Conservation (phyloP, 2,888 invertebrate genomes). For the Caenorhabditis virilis region DNA sequence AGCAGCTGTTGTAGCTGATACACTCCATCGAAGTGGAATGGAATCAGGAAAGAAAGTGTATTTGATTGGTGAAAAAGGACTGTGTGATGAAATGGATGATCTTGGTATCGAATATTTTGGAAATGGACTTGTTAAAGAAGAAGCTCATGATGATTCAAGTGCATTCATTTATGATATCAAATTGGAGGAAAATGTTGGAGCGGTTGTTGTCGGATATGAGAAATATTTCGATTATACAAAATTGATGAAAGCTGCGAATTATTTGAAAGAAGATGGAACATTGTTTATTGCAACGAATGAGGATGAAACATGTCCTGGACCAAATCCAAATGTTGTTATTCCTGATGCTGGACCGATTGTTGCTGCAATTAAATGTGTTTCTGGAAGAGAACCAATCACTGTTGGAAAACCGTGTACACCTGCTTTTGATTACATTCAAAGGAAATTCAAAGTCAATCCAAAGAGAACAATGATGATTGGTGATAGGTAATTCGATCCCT, state of each 20-base stretch:
- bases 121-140: slow-evolving; percentile 57
- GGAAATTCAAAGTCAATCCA: slow-evolving; percentile 80
- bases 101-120: slow-evolving; percentile 75
- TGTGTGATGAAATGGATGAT: slow-evolving; percentile 82
- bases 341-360: slow-evolving; percentile 82
- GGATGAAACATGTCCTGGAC: slow-evolving; percentile 82
- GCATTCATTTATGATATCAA: slow-evolving; percentile 66
- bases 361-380: slow-evolving; percentile 82
- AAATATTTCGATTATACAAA: slow-evolving; percentile 88
- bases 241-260: slow-evolving; percentile 87
- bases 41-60: slow-evolving; percentile 72
- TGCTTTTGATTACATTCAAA: slow-evolving; percentile 76
- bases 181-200: slow-evolving; percentile 75
- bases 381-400: slow-evolving; percentile 77
- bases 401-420: slow-evolving; percentile 83
- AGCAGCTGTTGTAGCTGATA: slow-evolving; percentile 65
- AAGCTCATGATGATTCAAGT: slow-evolving; percentile 26
- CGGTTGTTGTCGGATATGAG: slow-evolving; percentile 93
- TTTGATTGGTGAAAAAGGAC: slow-evolving; percentile 81
- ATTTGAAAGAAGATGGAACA: slow-evolving; percentile 73
- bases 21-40: slow-evolving; percentile 51
- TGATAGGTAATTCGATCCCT: slow-evolving; percentile 76
- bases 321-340: slow-evolving; percentile 71
- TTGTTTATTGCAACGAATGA: slow-evolving; percentile 88
- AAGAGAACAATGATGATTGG: slow-evolving; percentile 87